phyloP scores from a whole-genome alignment of 2,113 vertebrate genomes.

The Pyrgilauda ruficollis region DNA sequence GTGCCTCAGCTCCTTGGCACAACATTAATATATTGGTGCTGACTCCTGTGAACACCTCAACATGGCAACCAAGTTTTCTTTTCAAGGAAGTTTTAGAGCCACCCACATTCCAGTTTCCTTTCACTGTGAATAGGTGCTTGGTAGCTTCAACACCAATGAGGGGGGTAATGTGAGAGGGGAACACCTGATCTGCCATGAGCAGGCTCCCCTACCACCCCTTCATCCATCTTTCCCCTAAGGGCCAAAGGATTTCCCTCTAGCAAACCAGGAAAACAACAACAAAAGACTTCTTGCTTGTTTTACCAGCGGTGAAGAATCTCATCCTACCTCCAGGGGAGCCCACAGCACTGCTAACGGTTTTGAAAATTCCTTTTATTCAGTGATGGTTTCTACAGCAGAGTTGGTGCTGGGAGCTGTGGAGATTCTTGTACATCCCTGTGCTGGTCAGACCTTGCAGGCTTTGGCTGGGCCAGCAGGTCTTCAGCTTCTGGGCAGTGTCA shows the following conservation, averaged over 20 bases:
- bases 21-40: rapidly evolving
- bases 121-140: neutral
- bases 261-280: neutral
- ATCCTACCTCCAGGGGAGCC: constrained; percentile 12
- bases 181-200: neutral
- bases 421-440: neutral
- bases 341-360: neutral
- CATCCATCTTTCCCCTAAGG: neutral
- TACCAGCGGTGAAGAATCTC: neutral
- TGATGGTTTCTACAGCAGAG: neutral
- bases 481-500: neutral
- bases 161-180: neutral
- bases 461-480: neutral
- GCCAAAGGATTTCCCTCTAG: neutral
- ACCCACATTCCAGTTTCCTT: neutral
- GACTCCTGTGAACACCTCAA: neutral
- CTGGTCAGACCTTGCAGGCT: neutral
- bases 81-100: neutral
- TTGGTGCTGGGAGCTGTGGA: neutral
- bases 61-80: neutral
- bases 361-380: neutral
- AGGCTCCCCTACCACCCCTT: neutral
- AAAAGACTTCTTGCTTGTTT: neutral
- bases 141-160: neutral
- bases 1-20: neutral